Base-by-base conservation (phyloP, 2,797 vertebrate species). In the Euphonia xanthogaster region DNA sequence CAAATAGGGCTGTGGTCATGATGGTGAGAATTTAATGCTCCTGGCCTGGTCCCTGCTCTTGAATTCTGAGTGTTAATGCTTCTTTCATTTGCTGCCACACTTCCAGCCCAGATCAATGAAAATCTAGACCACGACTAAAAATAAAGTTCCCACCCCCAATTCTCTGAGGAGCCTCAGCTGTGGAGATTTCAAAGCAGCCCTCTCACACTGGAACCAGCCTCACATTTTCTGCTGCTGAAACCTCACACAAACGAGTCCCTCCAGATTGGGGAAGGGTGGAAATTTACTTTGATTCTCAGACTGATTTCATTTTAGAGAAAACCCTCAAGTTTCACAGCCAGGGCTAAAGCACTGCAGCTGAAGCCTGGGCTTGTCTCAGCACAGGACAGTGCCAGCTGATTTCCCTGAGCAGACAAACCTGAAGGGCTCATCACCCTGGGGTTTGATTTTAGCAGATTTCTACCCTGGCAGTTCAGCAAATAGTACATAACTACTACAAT, bases 31-130 rank as follows among this genome's bases (percentile, higher is more conserved):
- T 91, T 91, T 86, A 83, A 83, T 67, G 57, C 88, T 88, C 53
- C 93, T 95, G 87, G 91, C 92, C 70, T 5, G 2, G 57, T 74
- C 93, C 63, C 75, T 39, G 16, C 84, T 85, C 88, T 71, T 61
- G 45, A 91, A 75, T 27, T 50, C 12, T 5, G 8, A 78, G 87
- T 31, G 19, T 91, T 94, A 94, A 94, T n/a, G 76, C 63, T 88
- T 68, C 94, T 94, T 93, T 95, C 87, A 96, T 84, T 94, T 86
- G 87, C 70, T 93, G 92, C 82, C 91, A 93, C 76, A n/a, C 85
- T 95, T 44, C 39, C 58, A 94, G 65, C 47, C 70, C 93, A 81
- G 82, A 95, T 94, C 94, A 90, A 84, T 86, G 87, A 81, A 91
- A 86, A 94, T 35, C 73, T 31, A 70, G 76, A 95, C 82, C 82